Base-by-base conservation (phyloP, 2,888 invertebrate species). In the Heliconius charithonia region DNA sequence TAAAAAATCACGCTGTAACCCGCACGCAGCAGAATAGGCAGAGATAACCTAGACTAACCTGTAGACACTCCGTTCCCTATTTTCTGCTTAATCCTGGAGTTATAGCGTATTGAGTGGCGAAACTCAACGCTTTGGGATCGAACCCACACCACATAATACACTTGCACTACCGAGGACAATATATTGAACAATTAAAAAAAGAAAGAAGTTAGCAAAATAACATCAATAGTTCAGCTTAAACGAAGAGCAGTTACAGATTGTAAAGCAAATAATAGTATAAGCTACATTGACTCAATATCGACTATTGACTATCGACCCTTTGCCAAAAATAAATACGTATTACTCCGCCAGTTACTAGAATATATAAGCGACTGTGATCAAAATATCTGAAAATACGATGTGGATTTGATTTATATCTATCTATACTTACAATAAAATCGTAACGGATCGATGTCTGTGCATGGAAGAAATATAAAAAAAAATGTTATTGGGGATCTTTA, bases 271-370 rank as follows among this genome's bases (percentile, higher is more conserved):
- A 67, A 25, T 12, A n/a, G 37, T 37, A 37, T 41, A 45, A 41
- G 25, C 9, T 41, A 25, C 25, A 69, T 45, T 41, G 16, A 27
- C 69, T 41, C 41, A 25, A 69, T 41, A 41, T 69, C 25, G 67
- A 45, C 16, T 69, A 25, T 27, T 45, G 41, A 16, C 16, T 67
- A 37, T 3, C 41, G 41, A 69, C 2, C 16, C n/a, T 41, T 69
- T 41, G 69, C 69, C 25, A 45, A 45, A 69, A 45, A 69, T 45
- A 69, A 25, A 69, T 16, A 69, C 25, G 9, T 41, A 69, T 25
- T 41, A 25, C 69, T 69, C 41, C 3, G 29, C 22, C 56, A 51
- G 56, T 29, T 71, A 32, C 29, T 56, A 71, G 19, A 29, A 56
- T 71, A 32, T 29, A 2, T 7, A 13, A 56, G 13, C 32, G 25